A percentile compares a stretch with the other conserved stretches of the same genome.
phyloP scores from a whole-genome alignment of 2,888 invertebrate species.

The Acleris holmiana region DNA sequence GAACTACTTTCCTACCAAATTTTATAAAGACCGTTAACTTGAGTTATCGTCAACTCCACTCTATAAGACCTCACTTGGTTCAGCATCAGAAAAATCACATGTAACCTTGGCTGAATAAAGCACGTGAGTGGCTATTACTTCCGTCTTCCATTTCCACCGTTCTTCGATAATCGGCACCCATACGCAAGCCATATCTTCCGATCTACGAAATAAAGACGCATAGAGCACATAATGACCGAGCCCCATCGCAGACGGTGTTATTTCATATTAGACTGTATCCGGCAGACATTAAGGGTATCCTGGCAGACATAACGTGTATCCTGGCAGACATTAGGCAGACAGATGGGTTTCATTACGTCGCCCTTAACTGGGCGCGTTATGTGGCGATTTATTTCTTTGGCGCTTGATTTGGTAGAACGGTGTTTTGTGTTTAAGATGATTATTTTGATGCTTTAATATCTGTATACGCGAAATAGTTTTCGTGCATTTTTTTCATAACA shows the following conservation, averaged over 20 bases:
- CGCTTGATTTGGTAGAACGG: not conserved
- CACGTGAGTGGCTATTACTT: too few relatives aligned
- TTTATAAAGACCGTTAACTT: too few relatives aligned
- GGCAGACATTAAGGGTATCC: slow-evolving; percentile 29
- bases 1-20: too few relatives aligned
- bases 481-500: too few relatives aligned
- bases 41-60: too few relatives aligned
- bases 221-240: slow-evolving; percentile 37
- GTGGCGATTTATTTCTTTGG: slow-evolving; percentile 27
- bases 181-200: slow-evolving; percentile 30
- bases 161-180: slow-evolving; percentile 4
- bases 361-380: slow-evolving; percentile 32
- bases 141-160: too few relatives aligned
- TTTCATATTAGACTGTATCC: slow-evolving; percentile 41
- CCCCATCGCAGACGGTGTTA: slow-evolving; percentile 31
- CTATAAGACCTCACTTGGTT: too few relatives aligned
- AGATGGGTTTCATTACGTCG: slow-evolving; percentile 37
- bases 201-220: slow-evolving; percentile 39
- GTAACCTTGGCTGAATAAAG: too few relatives aligned
- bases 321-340: slow-evolving; percentile 35
- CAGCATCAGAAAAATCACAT: too few relatives aligned
- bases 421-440: not conserved
- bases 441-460: too few relatives aligned
- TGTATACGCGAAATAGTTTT: too few relatives aligned
- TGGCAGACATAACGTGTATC: slow-evolving; percentile 16